Base-by-base conservation (phyloP, 2,888 invertebrate species). In the Chloroclysta siterata region DNA sequence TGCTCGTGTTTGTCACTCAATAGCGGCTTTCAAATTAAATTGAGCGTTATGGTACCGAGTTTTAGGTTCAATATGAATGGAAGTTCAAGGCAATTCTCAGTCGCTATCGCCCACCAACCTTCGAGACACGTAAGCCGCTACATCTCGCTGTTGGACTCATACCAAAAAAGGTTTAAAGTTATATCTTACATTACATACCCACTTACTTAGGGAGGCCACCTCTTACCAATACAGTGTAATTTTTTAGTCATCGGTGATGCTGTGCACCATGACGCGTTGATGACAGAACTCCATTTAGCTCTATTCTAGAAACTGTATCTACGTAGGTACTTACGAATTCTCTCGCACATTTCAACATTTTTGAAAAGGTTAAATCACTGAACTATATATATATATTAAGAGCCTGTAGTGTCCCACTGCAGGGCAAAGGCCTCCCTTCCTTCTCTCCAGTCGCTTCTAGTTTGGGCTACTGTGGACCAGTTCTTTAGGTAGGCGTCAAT, bases 111-210 rank as follows among this genome's bases (percentile, higher is more conserved):
- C 89, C 89, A 87, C 89, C 79, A 87, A 83, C 84, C 87, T 87
- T 85, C 85, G 76, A 82, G 85, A 89, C 90, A 91, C 91, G 92
- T 92, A 90, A 91, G 87, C 90, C 11, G 89, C 79, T 74, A 87
- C 88, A 87, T 90, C 88, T 90, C 87, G 74, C 80, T 73, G 85
- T 83, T 83, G 85, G 83, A 87, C 79, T 86, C 84, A 85, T 81
- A 89, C 92, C 92, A 89, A 92, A 93, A 90, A 91, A 83, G 92
- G 93, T 75, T 77, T 87, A 87, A 88, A 85, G 75, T 79, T 73
- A 70, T 22, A 22, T 22, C 22, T 22, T 22, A 22, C 22, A 22
- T 22, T 22, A 22, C 22, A 2, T 22, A 70, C 73, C 75, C 77
- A 81, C 76, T 80, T 78, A 81, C 76, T 81, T 80, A 78, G 77